Conservation (phyloP, 2,113 vertebrate genomes). For the Colossoma macropomum region DNA sequence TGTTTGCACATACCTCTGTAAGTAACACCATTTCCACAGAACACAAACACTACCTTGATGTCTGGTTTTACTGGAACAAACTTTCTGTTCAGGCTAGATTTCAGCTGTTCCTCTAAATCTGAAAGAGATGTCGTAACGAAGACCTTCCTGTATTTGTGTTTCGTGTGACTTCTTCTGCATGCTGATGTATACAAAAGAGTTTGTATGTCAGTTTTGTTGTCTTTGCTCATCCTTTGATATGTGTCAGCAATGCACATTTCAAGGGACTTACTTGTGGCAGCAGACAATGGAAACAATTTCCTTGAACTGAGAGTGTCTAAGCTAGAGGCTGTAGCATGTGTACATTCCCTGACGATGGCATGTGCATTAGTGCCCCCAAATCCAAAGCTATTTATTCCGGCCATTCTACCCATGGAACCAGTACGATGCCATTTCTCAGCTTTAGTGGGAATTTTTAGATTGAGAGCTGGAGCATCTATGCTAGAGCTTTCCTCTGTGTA, state of each 20-base stretch:
- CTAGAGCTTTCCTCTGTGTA: slow-evolving; percentile 78
- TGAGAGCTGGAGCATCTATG: slow-evolving; percentile 75
- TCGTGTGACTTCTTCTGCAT: slow-evolving; percentile 84
- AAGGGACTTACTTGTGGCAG: slow-evolving; percentile 79
- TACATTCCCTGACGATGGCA: slow-evolving; percentile 77
- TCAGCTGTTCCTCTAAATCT: slow-evolving; percentile 76
- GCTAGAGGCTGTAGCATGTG: slow-evolving; percentile 46
- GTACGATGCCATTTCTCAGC: slow-evolving; percentile 78
- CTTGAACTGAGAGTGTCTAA: slow-evolving; percentile 56
- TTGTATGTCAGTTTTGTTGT: slow-evolving; percentile 67
- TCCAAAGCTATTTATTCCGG: slow-evolving; percentile 88
- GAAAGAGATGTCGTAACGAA: slow-evolving; percentile 76
- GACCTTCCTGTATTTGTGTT: slow-evolving; percentile 80
- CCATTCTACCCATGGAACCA: slow-evolving; percentile 71
- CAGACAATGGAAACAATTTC: slow-evolving; percentile 81
- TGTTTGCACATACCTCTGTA: slow-evolving; percentile 81
- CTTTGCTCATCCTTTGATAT: slow-evolving; percentile 67
- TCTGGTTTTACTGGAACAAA: slow-evolving; percentile 53
- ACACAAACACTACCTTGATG: slow-evolving; percentile 82
- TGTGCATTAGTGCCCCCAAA: slow-evolving; percentile 90
- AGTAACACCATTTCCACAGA: slow-evolving; percentile 83
- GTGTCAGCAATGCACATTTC: slow-evolving; percentile 71
- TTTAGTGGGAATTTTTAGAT: slow-evolving; percentile 74
- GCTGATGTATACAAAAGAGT: slow-evolving; percentile 83
- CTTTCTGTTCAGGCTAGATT: slow-evolving; percentile 51